Conservation (phyloP, 2,888 invertebrate species). For the Vandiemenella viatica region DNA sequence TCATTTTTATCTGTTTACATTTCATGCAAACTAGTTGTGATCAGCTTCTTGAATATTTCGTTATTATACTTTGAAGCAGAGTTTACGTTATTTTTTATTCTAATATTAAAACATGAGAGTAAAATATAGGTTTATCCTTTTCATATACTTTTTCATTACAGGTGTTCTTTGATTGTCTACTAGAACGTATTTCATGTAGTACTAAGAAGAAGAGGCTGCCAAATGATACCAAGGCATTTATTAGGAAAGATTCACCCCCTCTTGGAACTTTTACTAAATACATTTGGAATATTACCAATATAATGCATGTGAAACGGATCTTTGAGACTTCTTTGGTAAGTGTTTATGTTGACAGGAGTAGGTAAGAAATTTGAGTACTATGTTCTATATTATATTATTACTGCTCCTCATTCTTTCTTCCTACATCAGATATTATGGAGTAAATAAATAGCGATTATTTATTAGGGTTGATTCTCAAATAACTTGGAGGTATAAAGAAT, state of each 20-base stretch:
- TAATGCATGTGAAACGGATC: constrained; percentile 54
- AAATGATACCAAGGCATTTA: constrained; percentile 43
- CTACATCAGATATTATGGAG: too few species aligned
- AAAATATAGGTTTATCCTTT: too few species aligned
- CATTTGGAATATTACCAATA: constrained; percentile 55
- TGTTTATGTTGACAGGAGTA: constrained; percentile 2
- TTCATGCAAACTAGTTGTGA: too few species aligned
- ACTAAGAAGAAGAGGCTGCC: constrained; percentile 47
- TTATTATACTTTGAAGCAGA: too few species aligned
- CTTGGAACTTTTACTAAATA: constrained; percentile 52
- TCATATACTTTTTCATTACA: constrained; percentile 22
- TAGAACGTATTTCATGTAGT: constrained; percentile 48
- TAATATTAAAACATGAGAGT: too few species aligned
- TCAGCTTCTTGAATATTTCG: too few species aligned
- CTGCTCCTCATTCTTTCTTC: neutral
- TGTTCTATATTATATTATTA: neutral
- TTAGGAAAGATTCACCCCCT: constrained; percentile 41
- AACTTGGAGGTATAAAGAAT: too few species aligned
- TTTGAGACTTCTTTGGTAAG: constrained; percentile 48
- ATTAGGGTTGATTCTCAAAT: too few species aligned
- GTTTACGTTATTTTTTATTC: too few species aligned
- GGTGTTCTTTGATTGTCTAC: constrained; percentile 56
- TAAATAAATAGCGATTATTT: too few species aligned
- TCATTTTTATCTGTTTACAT: too few species aligned
- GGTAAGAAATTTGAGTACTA: neutral